These are phyloP conservation scores for Boleophthalmus pectinirostris DNA, from an alignment of 2,113 vertebrate genomes.

Conservation along the genomic window DNA sequence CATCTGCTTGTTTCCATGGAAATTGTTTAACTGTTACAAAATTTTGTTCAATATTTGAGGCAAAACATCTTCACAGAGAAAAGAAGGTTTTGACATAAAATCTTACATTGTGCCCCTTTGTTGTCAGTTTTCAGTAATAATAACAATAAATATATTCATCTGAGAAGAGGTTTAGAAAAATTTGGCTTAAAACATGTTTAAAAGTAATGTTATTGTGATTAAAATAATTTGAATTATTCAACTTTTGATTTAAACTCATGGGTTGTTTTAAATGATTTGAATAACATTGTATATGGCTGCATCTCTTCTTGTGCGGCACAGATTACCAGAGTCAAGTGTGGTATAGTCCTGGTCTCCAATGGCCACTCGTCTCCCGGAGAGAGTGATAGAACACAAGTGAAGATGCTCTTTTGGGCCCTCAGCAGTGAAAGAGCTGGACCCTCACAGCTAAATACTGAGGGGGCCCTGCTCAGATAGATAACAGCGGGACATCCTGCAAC, in stretches of 20 bases:
- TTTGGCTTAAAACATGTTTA: background rate
- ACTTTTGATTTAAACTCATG: background rate
- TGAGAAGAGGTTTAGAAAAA: no score
- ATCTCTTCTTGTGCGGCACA: slow-evolving; percentile 38
- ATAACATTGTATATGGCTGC: background rate
- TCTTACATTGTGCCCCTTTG: no score
- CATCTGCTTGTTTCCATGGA: no score
- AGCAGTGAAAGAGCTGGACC: slow-evolving; percentile 49
- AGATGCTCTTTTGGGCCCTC: slow-evolving; percentile 59
- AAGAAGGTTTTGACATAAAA: no score
- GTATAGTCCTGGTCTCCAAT: slow-evolving; percentile 35
- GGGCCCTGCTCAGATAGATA: slow-evolving; percentile 52
- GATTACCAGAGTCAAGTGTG: slow-evolving; percentile 71
- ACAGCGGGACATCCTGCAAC: slow-evolving; percentile 36
- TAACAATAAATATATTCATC: no score
- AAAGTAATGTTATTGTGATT: background rate
- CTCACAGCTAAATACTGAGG: slow-evolving; percentile 52
- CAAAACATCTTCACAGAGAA: no score
- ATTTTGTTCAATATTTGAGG: no score
- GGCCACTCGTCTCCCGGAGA: slow-evolving; percentile 47
- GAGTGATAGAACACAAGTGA: slow-evolving; percentile 50
- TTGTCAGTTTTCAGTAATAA: no score
- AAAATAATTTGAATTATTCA: background rate
- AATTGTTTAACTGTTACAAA: no score
- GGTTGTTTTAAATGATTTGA: background rate